Percentiles rank a stretch among this genome's conserved stretches.
These are phyloP conservation scores for Catagonus wagneri DNA, from an alignment of 2,113 vertebrate species.

Conservation along the genomic window DNA sequence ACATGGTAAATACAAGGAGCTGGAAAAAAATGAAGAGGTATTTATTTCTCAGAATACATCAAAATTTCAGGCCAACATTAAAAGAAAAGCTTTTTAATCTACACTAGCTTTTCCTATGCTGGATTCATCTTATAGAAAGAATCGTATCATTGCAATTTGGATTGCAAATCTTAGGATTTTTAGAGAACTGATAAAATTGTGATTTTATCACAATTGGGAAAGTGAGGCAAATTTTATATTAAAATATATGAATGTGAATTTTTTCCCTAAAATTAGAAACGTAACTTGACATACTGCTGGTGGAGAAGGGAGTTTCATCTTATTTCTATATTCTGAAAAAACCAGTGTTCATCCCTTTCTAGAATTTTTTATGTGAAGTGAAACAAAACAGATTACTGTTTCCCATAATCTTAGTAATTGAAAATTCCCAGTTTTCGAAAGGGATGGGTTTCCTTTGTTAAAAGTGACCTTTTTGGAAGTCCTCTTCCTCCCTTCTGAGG, in stretches of 20 bases:
- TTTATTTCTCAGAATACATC: conserved; percentile 18
- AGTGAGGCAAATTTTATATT: conserved; percentile 2
- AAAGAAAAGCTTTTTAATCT: background rate
- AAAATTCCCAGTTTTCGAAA: background rate
- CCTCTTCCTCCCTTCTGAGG: background rate
- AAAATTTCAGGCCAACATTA: background rate
- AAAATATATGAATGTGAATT: background rate
- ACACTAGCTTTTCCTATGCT: background rate
- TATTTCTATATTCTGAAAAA: background rate
- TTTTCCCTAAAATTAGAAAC: conserved; percentile 40
- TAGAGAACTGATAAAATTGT: background rate
- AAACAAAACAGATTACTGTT: background rate
- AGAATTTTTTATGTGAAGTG: background rate
- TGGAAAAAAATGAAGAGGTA: conserved; percentile 85
- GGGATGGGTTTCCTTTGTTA: background rate
- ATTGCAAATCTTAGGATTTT: background rate
- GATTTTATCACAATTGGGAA: conserved; percentile 10
- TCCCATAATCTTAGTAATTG: background rate
- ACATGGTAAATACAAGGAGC: conserved; percentile 85
- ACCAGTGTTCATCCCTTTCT: background rate
- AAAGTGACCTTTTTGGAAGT: background rate
- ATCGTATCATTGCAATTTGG: background rate
- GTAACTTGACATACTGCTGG: background rate
- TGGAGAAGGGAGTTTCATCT: background rate
- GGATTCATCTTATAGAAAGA: background rate